phyloP scores from a whole-genome alignment of 2,113 vertebrate genomes.

The Campylorhamphus procurvoides region DNA sequence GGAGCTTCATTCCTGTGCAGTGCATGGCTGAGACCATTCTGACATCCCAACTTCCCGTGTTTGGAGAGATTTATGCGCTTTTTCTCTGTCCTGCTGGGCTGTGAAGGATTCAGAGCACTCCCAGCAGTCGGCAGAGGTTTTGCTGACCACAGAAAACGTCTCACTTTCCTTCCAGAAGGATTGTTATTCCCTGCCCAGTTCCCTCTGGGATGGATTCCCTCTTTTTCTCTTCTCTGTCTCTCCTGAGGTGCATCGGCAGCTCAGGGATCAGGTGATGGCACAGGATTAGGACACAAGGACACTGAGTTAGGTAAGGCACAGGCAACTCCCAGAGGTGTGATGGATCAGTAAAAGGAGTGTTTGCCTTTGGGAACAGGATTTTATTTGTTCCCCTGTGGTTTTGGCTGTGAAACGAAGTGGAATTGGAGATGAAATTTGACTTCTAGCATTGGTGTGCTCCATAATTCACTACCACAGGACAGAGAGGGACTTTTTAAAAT shows the following conservation, averaged over 20 bases:
- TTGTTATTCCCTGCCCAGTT: neutral
- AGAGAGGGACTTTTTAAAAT: neutral
- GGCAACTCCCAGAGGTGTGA: neutral
- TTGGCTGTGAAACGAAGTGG: neutral
- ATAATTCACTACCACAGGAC: constrained; percentile 8
- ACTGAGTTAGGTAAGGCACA: neutral
- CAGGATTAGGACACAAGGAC: neutral
- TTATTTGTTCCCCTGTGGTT: neutral
- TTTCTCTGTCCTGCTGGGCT: neutral
- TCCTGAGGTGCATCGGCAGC: neutral
- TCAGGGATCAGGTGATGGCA: neutral
- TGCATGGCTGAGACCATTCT: neutral
- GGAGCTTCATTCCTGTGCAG: neutral
- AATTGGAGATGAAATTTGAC: neutral
- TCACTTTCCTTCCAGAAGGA: neutral
- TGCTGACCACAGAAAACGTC: neutral
- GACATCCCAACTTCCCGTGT: neutral
- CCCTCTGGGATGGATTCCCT: neutral
- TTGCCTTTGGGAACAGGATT: neutral
- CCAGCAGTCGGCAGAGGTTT: neutral
- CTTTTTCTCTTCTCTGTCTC: neutral
- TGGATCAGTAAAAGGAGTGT: neutral
- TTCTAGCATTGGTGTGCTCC: neutral
- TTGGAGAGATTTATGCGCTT: neutral
- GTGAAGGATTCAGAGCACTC: neutral